Evolutionary conservation across 2,888 invertebrate species (phyloP).

Genomic region (Apamea crenata): DNA sequence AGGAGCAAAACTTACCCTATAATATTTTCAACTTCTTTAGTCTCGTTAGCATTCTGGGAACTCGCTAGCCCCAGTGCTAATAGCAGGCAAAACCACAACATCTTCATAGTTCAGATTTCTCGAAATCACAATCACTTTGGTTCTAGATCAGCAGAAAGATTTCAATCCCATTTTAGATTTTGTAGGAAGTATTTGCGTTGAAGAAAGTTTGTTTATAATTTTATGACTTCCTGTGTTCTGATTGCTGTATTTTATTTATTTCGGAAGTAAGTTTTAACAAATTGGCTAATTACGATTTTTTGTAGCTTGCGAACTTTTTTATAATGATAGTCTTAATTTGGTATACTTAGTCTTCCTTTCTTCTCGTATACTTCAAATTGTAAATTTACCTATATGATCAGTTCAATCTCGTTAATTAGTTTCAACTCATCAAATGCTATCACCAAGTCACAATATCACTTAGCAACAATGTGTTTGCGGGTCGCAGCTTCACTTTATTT

Average conservation of each 20-base stretch:
- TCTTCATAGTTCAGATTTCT: constrained; percentile 49
- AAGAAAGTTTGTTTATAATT: constrained; percentile 24
- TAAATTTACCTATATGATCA: background rate
- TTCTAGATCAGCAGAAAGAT: constrained; percentile 40
- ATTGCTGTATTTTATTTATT: background rate
- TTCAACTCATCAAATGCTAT: background rate
- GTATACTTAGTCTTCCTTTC: background rate
- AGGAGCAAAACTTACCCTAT: constrained; percentile 48
- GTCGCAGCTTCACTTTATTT: constrained; percentile 13
- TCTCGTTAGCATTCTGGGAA: constrained; percentile 50
- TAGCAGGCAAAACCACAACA: constrained; percentile 65
- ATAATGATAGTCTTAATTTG: background rate
- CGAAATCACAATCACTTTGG: constrained; percentile 36
- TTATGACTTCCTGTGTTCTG: constrained; percentile 16
- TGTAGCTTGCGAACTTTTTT: background rate
- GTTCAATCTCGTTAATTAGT: constrained; percentile 4
- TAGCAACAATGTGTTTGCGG: constrained; percentile 37
- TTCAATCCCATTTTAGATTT: constrained; percentile 21
- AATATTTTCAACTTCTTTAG: constrained; percentile 36
- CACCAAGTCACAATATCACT: constrained; percentile 23
- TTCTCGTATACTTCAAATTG: background rate
- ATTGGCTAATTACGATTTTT: background rate
- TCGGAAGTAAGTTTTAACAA: background rate
- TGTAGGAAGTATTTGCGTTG: background rate
- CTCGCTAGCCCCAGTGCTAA: constrained; percentile 57